Percentiles rank a stretch among this genome's conserved stretches.
phyloP scores from a whole-genome alignment of 2,113 vertebrate species.

The Zingel zingel region DNA sequence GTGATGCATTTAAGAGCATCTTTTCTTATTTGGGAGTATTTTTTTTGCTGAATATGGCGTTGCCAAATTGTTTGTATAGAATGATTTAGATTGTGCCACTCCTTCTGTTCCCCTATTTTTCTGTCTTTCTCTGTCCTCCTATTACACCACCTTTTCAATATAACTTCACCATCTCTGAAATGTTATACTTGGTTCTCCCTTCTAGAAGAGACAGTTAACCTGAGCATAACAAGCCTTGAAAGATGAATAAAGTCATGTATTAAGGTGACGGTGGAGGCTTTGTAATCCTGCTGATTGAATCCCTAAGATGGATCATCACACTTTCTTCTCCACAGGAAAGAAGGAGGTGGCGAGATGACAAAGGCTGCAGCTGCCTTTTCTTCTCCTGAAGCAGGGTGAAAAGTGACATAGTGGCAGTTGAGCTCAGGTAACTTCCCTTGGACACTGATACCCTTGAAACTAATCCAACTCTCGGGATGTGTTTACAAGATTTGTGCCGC shows the following conservation, averaged over 20 bases:
- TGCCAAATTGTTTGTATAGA: background rate
- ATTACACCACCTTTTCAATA: background rate
- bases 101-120: background rate
- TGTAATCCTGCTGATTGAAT: constrained; percentile 47
- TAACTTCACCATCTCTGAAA: constrained; percentile 14
- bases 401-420: constrained; percentile 72
- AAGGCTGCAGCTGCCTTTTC: constrained; percentile 78
- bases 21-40: constrained; percentile 19
- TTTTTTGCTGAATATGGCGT: constrained; percentile 16
- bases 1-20: background rate
- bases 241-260: constrained; percentile 20
- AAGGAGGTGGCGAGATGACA: constrained; percentile 59
- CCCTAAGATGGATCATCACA: constrained; percentile 49
- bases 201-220: background rate
- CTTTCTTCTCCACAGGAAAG: constrained; percentile 49
- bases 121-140: background rate
- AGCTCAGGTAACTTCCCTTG: constrained; percentile 75
- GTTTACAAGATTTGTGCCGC: constrained; percentile 50
- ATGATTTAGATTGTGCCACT: background rate
- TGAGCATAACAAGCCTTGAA: constrained; percentile 14
- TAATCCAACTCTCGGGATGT: constrained; percentile 51
- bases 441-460: constrained; percentile 78
- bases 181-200: background rate
- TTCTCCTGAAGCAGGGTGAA: constrained; percentile 66
- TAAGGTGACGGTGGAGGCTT: constrained; percentile 18